These are phyloP conservation scores for Brachionus plicatilis DNA, from an alignment of 1,140 invertebrate species.

Conservation along the genomic window DNA sequence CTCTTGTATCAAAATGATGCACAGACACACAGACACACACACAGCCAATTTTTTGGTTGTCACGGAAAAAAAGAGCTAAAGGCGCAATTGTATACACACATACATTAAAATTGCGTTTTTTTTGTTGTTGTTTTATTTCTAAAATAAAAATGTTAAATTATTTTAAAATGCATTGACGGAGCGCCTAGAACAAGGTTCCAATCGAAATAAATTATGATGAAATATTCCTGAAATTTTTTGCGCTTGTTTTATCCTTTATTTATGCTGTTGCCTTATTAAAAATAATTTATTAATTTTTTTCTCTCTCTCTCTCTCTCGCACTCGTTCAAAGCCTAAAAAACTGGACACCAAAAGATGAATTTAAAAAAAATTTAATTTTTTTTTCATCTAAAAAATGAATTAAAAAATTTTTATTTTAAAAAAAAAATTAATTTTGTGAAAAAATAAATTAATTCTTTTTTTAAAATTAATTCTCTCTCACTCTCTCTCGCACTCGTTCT, in stretches of 20 bases:
- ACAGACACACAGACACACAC: not conserved
- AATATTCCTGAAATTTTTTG: not conserved
- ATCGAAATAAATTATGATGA: not conserved
- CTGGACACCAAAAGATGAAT: too few relatives aligned
- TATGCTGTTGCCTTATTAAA: not conserved
- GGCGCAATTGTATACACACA: not conserved
- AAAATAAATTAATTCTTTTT: too few relatives aligned
- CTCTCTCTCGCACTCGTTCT: not conserved
- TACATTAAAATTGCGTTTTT: not conserved
- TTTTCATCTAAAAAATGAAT: too few relatives aligned
- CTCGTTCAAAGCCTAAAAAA: not conserved
- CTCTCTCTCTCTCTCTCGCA: not conserved
- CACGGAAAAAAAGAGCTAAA: not conserved
- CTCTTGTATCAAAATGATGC: not conserved
- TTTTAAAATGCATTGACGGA: not conserved
- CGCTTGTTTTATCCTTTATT: not conserved
- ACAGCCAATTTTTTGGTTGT: not conserved
- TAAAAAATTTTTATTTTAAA: too few relatives aligned
- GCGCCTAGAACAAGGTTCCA: not conserved
- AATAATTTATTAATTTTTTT: not conserved
- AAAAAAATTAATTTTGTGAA: too few relatives aligned
- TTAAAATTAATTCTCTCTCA: too few relatives aligned
- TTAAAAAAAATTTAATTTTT: too few relatives aligned
- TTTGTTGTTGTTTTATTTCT: not conserved
- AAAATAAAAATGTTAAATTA: not conserved